These are phyloP conservation scores for Mormyrus hasselquistii DNA, from an alignment of 2,797 vertebrate genomes.

Conservation along the genomic window DNA sequence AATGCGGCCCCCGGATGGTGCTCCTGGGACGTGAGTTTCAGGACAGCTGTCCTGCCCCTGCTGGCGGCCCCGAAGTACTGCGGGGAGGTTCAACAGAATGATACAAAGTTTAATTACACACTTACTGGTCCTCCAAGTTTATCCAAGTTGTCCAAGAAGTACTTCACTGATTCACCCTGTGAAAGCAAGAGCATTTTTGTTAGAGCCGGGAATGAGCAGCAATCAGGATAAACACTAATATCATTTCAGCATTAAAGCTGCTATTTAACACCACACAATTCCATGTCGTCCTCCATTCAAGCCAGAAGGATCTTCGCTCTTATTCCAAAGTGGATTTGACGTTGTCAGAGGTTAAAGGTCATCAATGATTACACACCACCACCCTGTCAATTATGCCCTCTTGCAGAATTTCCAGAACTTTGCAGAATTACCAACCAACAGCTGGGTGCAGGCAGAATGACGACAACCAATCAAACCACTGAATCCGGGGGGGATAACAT, in stretches of 20 bases:
- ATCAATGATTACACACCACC: too few relatives aligned
- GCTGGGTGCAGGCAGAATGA: too few relatives aligned
- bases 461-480: too few relatives aligned
- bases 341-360: too few relatives aligned
- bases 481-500: too few relatives aligned
- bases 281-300: neutral
- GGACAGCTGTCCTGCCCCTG: neutral
- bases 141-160: conserved; percentile 98
- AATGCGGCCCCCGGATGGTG: neutral
- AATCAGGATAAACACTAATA: neutral
- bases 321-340: neutral
- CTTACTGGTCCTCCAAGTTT: conserved; percentile 88
- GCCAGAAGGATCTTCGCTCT: neutral
- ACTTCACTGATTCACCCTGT: conserved; percentile 95
- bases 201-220: neutral
- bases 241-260: neutral
- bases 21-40: neutral
- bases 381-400: neutral
- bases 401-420: neutral
- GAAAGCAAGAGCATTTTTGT: conserved; percentile 37
- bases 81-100: neutral
- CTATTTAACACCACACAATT: neutral
- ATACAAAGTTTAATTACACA: conserved; percentile 33
- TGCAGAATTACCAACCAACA: too few relatives aligned
- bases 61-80: neutral